Conservation (phyloP, 2,797 vertebrate species). For the Lepilemur septentrionalis region DNA sequence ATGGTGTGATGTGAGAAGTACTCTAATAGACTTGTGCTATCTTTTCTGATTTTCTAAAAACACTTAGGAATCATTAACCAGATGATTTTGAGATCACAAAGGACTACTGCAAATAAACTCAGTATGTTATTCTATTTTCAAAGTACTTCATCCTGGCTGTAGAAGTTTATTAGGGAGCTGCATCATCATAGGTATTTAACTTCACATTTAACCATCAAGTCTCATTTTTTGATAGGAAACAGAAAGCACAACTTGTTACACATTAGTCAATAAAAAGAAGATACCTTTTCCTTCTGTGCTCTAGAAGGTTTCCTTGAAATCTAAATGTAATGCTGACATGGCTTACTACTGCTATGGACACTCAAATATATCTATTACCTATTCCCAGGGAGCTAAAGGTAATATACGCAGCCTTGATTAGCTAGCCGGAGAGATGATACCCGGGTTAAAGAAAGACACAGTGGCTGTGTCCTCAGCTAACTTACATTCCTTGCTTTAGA, state of each 20-base stretch:
- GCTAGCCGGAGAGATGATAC: too few relatives aligned
- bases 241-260: background rate
- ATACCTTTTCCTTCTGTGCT: background rate
- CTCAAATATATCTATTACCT: background rate
- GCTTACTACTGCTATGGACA: background rate
- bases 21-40: accelerated
- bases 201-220: background rate
- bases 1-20: too few relatives aligned
- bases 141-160: background rate
- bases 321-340: background rate
- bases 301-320: background rate
- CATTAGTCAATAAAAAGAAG: background rate
- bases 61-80: background rate
- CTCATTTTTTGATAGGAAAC: background rate
- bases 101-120: background rate
- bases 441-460: background rate
- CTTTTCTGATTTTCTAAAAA: background rate
- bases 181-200: background rate
- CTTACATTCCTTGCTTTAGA: background rate
- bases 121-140: background rate
- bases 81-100: background rate
- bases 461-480: background rate
- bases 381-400: background rate
- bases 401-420: background rate
- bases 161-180: background rate